Evolutionary conservation across 2,888 invertebrate species (phyloP), one percentile per base, ranked within the genome.

Genomic region (Cordilura impudica): DNA sequence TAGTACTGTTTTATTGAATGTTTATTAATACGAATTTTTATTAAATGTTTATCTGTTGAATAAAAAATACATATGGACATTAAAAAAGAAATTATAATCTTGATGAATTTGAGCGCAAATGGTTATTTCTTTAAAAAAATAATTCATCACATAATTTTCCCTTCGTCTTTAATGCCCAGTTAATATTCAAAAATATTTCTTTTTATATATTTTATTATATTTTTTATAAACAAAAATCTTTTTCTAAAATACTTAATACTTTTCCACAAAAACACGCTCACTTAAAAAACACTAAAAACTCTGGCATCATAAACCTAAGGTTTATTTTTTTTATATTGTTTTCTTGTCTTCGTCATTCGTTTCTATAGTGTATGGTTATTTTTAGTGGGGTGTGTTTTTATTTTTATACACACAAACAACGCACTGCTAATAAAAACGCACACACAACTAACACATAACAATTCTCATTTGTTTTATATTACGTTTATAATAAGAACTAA

Each of bases 291-390:
- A 4, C 31, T 60, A 35, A 43, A 18, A 23, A 29, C 35, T 72
- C 56, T 73, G 73, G 73, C 58, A 73, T 56, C 73, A 65, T 39
- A 14, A 58, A 45, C 31, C 6, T 54, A 45, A 47, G 16, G 53
- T 54, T 54, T 60, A n/a, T 4, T 19, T 18, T 31, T 2, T 21
- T 7, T 61, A 2, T 10, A 16, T 31, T 49, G n/a, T 19, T 2
- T 56, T n/a, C 8, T 35, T 7, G 3, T n/a, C 18, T 16, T 47
- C 16, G n/a, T 18, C 31, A 35, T 54, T 54, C 2, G 2, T 31
- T 14, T 1, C 21, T 10, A 12, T 49, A 3, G 10, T 19, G n/a
- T 19, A 18, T 18, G 19, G 12, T 19, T 31, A 35, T 63, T 49
- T 39, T 26, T 60, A 60, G 5, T 18, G 12, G 1, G 7, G 16